phyloP scores from a whole-genome alignment of 2,888 invertebrate species.

The Mellilla xanthometata region DNA sequence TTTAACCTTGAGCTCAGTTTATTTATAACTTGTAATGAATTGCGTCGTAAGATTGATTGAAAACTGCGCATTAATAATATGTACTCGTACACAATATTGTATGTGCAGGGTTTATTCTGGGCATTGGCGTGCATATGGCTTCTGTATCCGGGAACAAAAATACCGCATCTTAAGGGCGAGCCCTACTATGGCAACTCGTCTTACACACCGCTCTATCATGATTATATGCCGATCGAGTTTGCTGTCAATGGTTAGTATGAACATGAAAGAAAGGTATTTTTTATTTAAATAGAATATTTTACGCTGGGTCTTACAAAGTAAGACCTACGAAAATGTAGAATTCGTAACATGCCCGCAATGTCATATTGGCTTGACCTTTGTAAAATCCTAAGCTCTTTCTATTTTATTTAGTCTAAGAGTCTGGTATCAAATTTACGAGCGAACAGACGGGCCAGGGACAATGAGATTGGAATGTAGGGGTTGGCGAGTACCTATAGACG shows the following conservation, averaged over 20 bases:
- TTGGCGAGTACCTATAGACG: too few relatives aligned
- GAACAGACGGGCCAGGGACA: too few relatives aligned
- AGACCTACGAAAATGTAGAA: too few relatives aligned
- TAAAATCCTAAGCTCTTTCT: not conserved
- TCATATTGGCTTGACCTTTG: not conserved
- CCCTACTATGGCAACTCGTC: conserved; percentile 83
- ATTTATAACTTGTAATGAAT: too few relatives aligned
- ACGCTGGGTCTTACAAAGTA: too few relatives aligned
- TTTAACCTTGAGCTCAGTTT: too few relatives aligned
- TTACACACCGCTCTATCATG: conserved; percentile 86
- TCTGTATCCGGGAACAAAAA: conserved; percentile 85
- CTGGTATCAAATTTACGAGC: conserved; percentile 1
- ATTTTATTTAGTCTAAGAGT: not conserved
- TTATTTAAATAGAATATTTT: too few relatives aligned
- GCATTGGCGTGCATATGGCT: conserved; percentile 88
- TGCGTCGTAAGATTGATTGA: conserved; percentile 8
- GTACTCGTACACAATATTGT: too few relatives aligned
- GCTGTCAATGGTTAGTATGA: conserved; percentile 85
- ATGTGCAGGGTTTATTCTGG: conserved; percentile 86
- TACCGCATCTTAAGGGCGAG: conserved; percentile 88
- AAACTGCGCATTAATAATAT: conserved; percentile 20
- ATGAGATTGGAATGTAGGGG: too few relatives aligned
- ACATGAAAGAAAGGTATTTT: too few relatives aligned
- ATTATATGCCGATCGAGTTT: conserved; percentile 89
- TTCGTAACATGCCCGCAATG: too few relatives aligned